phyloP scores from a whole-genome alignment of 2,888 invertebrate genomes.

The Drosophila mulleri region DNA sequence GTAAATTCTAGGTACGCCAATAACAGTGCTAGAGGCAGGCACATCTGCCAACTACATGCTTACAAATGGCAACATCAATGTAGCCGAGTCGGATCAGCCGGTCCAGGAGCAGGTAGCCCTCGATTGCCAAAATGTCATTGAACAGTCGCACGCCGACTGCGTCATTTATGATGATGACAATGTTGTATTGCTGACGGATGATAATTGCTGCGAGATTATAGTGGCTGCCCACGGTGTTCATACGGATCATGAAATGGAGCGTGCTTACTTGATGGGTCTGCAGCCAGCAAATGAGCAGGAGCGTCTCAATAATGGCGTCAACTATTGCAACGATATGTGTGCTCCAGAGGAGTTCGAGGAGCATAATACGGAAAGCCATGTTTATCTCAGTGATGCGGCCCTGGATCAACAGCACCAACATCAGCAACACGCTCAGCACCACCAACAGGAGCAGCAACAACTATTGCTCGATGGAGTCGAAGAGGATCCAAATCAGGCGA shows the following conservation, averaged over 20 bases:
- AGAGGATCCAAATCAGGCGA: constrained; percentile 43
- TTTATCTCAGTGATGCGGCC: constrained; percentile 71
- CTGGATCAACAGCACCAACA: constrained; percentile 34
- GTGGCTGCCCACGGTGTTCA: constrained; percentile 46
- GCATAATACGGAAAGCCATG: constrained; percentile 29
- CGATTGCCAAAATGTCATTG: constrained; percentile 24
- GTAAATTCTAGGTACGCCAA: constrained; percentile 34
- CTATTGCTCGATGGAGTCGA: constrained; percentile 46
- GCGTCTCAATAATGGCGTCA: constrained; percentile 29
- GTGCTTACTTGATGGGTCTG: constrained; percentile 48
- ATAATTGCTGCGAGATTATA: constrained; percentile 66
- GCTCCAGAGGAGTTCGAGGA: constrained; percentile 31
- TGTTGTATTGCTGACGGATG: constrained; percentile 56
- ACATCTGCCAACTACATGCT: constrained; percentile 31
- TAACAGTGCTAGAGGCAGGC: constrained; percentile 30
- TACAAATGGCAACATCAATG: constrained; percentile 55
- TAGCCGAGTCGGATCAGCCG: constrained; percentile 7
- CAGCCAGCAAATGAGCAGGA: constrained; percentile 18
- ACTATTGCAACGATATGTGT: constrained; percentile 29
- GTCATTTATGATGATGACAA: constrained; percentile 69
- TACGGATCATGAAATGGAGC: constrained; percentile 43
- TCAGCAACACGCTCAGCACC: constrained; percentile 22
- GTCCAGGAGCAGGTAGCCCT: constrained; percentile 27
- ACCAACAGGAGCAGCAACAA: constrained; percentile 35
- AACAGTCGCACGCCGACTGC: constrained; percentile 31